Conservation (phyloP, 1,140 invertebrate species). For the Sycophaga agraensis region DNA sequence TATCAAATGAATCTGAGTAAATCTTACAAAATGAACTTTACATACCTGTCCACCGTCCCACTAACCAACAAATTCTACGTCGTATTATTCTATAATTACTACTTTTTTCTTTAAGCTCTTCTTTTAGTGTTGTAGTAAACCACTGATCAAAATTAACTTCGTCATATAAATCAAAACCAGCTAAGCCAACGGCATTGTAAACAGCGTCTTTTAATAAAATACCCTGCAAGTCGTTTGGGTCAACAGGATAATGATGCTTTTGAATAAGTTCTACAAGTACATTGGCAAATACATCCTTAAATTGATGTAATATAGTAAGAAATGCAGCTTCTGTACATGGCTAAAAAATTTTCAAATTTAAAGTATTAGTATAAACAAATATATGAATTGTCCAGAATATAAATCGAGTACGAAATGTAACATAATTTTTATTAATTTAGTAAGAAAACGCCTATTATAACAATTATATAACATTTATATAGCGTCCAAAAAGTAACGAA, state of each 20-base stretch:
- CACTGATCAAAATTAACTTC: slow-evolving; percentile 92
- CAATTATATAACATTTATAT: slow-evolving; percentile 10
- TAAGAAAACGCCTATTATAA: too few species aligned
- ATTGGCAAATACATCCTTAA: slow-evolving; percentile 68
- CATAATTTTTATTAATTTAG: too few species aligned
- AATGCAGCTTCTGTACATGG: slow-evolving; percentile 87
- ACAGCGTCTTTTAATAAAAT: slow-evolving; percentile 92
- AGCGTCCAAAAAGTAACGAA: too few species aligned
- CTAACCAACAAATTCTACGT: slow-evolving; percentile 84
- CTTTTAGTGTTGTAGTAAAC: slow-evolving; percentile 80
- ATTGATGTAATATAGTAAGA: slow-evolving; percentile 80
- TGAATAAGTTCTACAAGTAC: slow-evolving; percentile 75
- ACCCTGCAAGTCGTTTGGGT: slow-evolving; percentile 70
- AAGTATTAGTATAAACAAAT: too few species aligned
- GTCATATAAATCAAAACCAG: slow-evolving; percentile 90
- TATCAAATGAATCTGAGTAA: too few species aligned
- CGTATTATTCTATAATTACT: slow-evolving; percentile 87
- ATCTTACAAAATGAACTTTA: not conserved
- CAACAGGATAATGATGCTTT: slow-evolving; percentile 63
- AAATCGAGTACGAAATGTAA: too few species aligned
- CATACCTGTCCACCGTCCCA: slow-evolving; percentile 61
- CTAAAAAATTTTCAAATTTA: slow-evolving; percentile 58
- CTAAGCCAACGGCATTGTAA: slow-evolving; percentile 88
- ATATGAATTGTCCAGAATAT: too few species aligned
- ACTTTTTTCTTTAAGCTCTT: slow-evolving; percentile 79